Evolutionary conservation across 2,113 vertebrate genomes (phyloP).

Genomic region (Zosterops lateralis): DNA sequence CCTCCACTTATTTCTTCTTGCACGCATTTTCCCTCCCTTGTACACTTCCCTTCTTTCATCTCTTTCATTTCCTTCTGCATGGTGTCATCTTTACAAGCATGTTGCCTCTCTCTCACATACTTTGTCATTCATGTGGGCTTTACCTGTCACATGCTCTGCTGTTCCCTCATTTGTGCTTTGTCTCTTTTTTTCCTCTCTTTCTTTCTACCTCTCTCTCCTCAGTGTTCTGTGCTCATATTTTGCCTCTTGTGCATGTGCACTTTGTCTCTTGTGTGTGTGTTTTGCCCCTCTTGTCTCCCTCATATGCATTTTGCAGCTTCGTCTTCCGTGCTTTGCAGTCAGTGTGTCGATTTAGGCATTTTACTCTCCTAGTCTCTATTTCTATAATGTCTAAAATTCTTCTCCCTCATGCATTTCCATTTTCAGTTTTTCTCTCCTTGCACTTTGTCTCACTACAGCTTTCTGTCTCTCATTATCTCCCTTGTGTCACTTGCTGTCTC

Average conservation of each 20-base stretch:
- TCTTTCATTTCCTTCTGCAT: background rate
- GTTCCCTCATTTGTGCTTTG: background rate
- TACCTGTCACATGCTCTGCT: background rate
- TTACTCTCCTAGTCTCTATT: background rate
- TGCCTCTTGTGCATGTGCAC: background rate
- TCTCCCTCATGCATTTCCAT: background rate
- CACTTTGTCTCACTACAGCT: background rate
- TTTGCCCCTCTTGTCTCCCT: background rate
- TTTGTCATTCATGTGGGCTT: background rate
- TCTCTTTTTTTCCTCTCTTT: background rate
- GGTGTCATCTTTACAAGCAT: background rate
- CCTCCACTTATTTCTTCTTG: background rate
- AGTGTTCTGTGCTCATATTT: background rate
- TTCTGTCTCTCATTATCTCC: background rate
- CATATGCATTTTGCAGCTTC: background rate
- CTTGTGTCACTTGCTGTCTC: background rate
- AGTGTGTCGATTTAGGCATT: background rate
- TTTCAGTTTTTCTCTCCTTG: background rate
- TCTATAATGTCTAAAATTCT: background rate
- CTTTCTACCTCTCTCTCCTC: background rate
- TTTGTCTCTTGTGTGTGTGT: background rate
- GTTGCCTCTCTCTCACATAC: background rate
- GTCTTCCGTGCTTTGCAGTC: background rate
- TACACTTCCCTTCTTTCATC: rapidly evolving
- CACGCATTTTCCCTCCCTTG: rapidly evolving